Conservation (phyloP, 2,888 invertebrate genomes). For the Scaptodrosophila latifasciaeformis region DNA sequence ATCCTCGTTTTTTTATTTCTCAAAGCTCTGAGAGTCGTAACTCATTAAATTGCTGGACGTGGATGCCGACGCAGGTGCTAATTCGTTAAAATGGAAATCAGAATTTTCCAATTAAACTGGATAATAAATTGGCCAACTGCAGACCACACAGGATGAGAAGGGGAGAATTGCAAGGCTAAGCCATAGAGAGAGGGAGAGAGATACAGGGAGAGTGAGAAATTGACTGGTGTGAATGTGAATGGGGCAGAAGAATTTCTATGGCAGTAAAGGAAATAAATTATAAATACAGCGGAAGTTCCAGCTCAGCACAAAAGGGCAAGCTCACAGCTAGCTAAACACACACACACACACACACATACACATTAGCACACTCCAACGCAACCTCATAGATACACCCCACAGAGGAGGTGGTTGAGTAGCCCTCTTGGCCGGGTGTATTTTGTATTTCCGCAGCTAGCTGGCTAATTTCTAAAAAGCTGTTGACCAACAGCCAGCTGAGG, state of each 20-base stretch:
- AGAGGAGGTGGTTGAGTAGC: neutral
- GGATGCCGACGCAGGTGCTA: slow-evolving; percentile 61
- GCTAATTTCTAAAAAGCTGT: slow-evolving; percentile 69
- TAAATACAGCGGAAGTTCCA: slow-evolving; percentile 70
- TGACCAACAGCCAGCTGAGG: slow-evolving; percentile 66
- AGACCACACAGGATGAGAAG: neutral
- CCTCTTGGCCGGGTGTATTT: slow-evolving; percentile 1
- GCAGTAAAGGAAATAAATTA: slow-evolving; percentile 61
- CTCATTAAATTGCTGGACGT: slow-evolving; percentile 4
- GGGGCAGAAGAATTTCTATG: neutral
- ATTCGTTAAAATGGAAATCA: slow-evolving; percentile 68
- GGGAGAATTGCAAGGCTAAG: slow-evolving; percentile 15
- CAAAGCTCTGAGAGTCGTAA: no score
- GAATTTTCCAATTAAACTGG: slow-evolving; percentile 69
- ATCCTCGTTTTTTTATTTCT: no score
- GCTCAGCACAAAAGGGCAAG: slow-evolving; percentile 68
- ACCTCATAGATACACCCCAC: slow-evolving; percentile 13
- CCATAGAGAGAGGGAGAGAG: slow-evolving; percentile 8
- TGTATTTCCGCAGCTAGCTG: slow-evolving; percentile 63
- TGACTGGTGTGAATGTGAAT: slow-evolving; percentile 6
- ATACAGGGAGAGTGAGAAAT: neutral
- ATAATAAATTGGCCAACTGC: slow-evolving; percentile 62
- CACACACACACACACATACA: slow-evolving; percentile 1
- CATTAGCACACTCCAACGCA: slow-evolving; percentile 15
- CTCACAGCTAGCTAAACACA: slow-evolving; percentile 17